A percentile compares a stretch with the other conserved stretches of the same genome.
These are phyloP conservation scores for Nannoperca obscura DNA, from an alignment of 2,797 vertebrate genomes.

Conservation along the genomic window DNA sequence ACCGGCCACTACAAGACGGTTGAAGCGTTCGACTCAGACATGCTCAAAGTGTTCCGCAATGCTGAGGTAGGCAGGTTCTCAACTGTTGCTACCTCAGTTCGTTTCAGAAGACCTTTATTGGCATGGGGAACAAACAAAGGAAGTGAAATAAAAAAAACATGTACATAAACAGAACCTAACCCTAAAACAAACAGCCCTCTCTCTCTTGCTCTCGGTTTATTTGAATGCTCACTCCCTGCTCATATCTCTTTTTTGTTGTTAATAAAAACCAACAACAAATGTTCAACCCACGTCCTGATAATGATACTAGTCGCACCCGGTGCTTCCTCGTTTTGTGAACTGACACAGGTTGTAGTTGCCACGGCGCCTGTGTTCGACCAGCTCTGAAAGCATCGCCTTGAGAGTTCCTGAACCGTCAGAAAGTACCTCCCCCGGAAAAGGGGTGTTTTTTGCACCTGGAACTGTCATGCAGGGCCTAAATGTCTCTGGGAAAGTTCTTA, in stretches of 20 bases:
- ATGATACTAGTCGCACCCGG: neutral
- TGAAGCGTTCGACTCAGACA: conserved; percentile 95
- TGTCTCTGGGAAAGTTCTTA: neutral
- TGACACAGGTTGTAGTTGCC: neutral
- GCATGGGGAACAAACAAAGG: too few species aligned
- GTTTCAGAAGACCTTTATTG: too few species aligned
- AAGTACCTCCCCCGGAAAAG: neutral
- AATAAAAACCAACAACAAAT: neutral
- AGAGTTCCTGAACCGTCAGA: neutral
- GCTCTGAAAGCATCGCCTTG: neutral
- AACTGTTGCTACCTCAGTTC: neutral
- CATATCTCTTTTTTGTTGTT: neutral
- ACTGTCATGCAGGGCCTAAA: neutral
- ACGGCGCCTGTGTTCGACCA: neutral
- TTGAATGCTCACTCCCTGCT: neutral
- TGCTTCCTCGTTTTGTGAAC: neutral
- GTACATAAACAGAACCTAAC: too few species aligned
- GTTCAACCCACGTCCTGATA: neutral
- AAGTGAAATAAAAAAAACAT: too few species aligned
- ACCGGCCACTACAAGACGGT: conserved; percentile 96
- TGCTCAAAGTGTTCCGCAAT: conserved; percentile 98
- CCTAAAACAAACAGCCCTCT: too few species aligned
- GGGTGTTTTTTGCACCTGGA: neutral
- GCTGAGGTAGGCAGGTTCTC: conserved; percentile 91
- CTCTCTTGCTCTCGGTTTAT: neutral